A percentile compares a stretch with the other conserved stretches of the same genome.
Conservation (phyloP, 2,888 invertebrate species). For the Drosophila algonquin region DNA sequence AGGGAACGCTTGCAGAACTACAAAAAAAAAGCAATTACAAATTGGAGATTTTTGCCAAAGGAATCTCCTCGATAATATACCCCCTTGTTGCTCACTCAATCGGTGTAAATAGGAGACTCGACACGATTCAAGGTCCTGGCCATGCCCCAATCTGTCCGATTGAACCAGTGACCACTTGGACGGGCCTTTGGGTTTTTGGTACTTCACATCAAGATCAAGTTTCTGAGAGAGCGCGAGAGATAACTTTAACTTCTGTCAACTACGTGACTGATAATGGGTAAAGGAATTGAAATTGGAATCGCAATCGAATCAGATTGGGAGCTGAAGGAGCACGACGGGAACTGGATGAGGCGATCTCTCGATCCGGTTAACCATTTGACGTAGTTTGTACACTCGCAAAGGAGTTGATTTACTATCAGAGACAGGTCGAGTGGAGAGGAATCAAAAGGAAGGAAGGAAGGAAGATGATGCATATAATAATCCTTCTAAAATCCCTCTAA, state of each 20-base stretch:
- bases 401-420: neutral
- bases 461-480: no score
- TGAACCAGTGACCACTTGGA: constrained; percentile 1
- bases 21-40: constrained; percentile 1
- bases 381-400: constrained; percentile 2
- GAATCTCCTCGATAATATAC: constrained; percentile 21
- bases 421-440: neutral
- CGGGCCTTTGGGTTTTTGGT: constrained; percentile 18
- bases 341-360: neutral
- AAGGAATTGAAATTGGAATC: constrained; percentile 25
- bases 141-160: constrained; percentile 16
- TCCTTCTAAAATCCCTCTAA: no score
- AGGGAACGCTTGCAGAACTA: neutral
- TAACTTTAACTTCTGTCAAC: constrained; percentile 29
- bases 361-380: neutral
- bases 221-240: constrained; percentile 16
- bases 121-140: constrained; percentile 15
- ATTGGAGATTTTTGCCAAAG: constrained; percentile 2
- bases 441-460: neutral
- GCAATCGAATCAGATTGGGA: neutral
- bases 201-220: constrained; percentile 45
- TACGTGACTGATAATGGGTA: constrained; percentile 46
- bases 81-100: neutral
- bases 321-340: neutral
- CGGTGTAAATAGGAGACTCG: constrained; percentile 13